phyloP scores from a whole-genome alignment of 2,888 invertebrate genomes.

The Plusia festucae region DNA sequence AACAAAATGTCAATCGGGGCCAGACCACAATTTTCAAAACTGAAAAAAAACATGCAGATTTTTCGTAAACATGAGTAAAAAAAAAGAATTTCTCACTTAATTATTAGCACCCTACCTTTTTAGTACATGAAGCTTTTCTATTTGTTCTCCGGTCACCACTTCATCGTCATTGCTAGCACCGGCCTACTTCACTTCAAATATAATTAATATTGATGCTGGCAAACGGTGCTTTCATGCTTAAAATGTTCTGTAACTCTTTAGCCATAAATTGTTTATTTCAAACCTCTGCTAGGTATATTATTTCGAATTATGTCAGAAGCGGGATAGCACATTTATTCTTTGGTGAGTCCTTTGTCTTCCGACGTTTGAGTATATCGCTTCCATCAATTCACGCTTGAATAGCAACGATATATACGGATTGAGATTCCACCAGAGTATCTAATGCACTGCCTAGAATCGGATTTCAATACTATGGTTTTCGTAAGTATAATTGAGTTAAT shows the following conservation, averaged over 20 bases:
- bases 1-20: too few relatives aligned
- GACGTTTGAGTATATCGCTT: not conserved
- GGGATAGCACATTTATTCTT: not conserved
- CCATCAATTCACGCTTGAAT: not conserved
- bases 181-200: not conserved
- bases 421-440: not conserved
- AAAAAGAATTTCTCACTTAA: too few relatives aligned
- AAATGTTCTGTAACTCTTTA: not conserved
- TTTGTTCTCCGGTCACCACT: constrained; percentile 19
- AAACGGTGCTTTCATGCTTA: not conserved
- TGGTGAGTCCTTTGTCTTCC: not conserved
- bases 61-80: too few relatives aligned
- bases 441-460: not conserved
- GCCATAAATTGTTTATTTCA: not conserved
- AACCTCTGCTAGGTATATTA: too few relatives aligned
- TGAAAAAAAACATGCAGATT: too few relatives aligned
- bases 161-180: not conserved
- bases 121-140: too few relatives aligned
- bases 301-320: too few relatives aligned
- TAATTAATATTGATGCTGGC: not conserved
- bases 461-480: not conserved
- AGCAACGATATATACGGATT: not conserved
- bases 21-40: too few relatives aligned
- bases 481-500: not conserved
- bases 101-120: too few relatives aligned